Evolutionary conservation across 2,888 invertebrate genomes (phyloP).

Genomic region (Archips xylosteana): DNA sequence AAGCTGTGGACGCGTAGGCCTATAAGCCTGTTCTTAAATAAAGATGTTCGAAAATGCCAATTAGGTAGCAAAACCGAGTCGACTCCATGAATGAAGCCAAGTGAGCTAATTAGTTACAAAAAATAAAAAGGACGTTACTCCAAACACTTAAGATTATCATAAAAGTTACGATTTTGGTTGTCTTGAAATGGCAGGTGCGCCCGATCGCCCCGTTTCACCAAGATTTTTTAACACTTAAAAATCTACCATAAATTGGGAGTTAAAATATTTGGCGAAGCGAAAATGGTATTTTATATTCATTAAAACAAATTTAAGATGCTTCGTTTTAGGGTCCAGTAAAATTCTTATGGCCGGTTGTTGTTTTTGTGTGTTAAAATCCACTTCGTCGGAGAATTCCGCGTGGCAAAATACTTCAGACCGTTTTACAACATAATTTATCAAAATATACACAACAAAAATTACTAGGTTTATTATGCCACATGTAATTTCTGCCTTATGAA

Average conservation of each 20-base stretch:
- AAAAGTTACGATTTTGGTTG: slow-evolving; percentile 26
- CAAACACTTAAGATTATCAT: slow-evolving; percentile 38
- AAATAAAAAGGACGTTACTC: slow-evolving; percentile 21
- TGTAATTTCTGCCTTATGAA: too few relatives aligned
- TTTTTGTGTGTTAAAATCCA: neutral
- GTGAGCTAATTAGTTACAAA: slow-evolving; percentile 31
- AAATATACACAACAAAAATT: too few relatives aligned
- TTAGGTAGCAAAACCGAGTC: neutral
- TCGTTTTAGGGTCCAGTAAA: slow-evolving; percentile 27
- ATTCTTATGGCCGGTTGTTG: slow-evolving; percentile 8
- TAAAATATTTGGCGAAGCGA: slow-evolving; percentile 35
- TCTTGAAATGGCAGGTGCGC: slow-evolving; percentile 32
- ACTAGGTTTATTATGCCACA: neutral
- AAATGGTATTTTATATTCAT: slow-evolving; percentile 37
- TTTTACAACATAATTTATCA: slow-evolving; percentile 1
- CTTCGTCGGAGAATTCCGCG: neutral
- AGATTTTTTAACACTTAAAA: slow-evolving; percentile 38
- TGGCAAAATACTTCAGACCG: neutral
- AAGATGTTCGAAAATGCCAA: neutral
- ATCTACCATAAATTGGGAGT: slow-evolving; percentile 36
- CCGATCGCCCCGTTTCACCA: slow-evolving; percentile 13
- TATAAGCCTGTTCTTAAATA: too few relatives aligned
- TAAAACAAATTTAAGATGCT: slow-evolving; percentile 40
- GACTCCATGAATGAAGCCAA: neutral
- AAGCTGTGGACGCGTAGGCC: too few relatives aligned